Evolutionary conservation across 2,113 vertebrate species (phyloP).

Genomic region (Corvus hawaiiensis): DNA sequence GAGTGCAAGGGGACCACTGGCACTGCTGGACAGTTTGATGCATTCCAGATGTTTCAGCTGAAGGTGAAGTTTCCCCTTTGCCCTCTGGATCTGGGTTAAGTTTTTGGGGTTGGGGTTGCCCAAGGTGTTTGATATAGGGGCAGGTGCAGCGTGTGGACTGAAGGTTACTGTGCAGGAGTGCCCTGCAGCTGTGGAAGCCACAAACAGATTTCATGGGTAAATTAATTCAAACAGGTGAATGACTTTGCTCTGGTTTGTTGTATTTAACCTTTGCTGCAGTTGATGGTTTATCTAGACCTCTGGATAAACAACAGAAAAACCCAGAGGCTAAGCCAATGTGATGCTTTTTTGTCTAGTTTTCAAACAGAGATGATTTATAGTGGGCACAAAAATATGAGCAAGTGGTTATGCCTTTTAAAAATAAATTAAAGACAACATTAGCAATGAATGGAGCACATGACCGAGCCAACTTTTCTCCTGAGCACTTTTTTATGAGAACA

Average conservation of each 20-base stretch:
- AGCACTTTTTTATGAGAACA: neutral
- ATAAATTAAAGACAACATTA: neutral
- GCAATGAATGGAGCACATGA: neutral
- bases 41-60: constrained; percentile 12
- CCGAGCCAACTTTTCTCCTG: neutral
- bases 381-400: neutral
- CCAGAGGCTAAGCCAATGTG: neutral
- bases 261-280: neutral
- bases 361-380: constrained; percentile 31
- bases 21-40: neutral
- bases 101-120: neutral
- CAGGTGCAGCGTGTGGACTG: neutral
- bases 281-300: neutral
- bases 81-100: neutral
- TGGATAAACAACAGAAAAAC: constrained; percentile 30
- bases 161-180: neutral
- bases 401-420: neutral
- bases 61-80: constrained; percentile 8
- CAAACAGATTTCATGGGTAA: neutral
- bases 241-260: constrained; percentile 14
- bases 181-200: neutral
- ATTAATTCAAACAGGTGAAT: constrained; percentile 36
- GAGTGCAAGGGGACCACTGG: neutral
- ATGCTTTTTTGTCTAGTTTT: neutral
- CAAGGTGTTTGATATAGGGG: neutral